Base-by-base conservation (phyloP, 2,888 invertebrate genomes). In the Parnassius orleans region DNA sequence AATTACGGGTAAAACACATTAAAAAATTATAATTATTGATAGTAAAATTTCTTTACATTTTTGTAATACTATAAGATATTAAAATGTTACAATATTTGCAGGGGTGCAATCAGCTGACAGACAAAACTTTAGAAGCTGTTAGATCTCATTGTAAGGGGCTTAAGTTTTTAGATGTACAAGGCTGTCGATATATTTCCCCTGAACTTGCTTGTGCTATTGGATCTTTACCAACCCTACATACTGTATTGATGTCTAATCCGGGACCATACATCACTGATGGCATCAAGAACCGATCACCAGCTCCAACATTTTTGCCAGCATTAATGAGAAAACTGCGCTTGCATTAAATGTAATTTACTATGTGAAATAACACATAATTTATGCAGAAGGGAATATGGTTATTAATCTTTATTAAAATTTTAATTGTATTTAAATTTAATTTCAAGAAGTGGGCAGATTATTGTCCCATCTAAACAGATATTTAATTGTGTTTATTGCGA, bases 71-170 rank as follows among this genome's bases (percentile, higher is more conserved):
- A 19, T 19, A 19, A 11, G 19, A 11, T 51, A 51, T 15, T 51
- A 14, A 14, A 12, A 12, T 14, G 9, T 14, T 10, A 48, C n/a
- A 7, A 48, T 46, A 53, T 55, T 90, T 89, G 19, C 87, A 94
- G 93, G 93, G 93, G 63, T 94, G 94, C 78, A 93, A 92, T 69
- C 92, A 92, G 72, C 78, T 95, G 41, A 94, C 94, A 1, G 93
- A 94, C 72, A 88, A 81, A 63, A 90, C 93, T 14, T 78, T 94
- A 43, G 84, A 91, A 64, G 87, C 92, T 14, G 85, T 95, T 44
- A 84, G 80, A 68, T 70, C 74, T 0, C 74, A 93, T 72, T 93
- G 93, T 71, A 79, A 85, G 63, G 87, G 89, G 65, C 80, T 95
- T 60, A 91, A 92, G 68, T 88, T 92, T 66, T 77, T 95, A 60